phyloP scores from a whole-genome alignment of 2,888 invertebrate species.

The Schizaphis graminum region DNA sequence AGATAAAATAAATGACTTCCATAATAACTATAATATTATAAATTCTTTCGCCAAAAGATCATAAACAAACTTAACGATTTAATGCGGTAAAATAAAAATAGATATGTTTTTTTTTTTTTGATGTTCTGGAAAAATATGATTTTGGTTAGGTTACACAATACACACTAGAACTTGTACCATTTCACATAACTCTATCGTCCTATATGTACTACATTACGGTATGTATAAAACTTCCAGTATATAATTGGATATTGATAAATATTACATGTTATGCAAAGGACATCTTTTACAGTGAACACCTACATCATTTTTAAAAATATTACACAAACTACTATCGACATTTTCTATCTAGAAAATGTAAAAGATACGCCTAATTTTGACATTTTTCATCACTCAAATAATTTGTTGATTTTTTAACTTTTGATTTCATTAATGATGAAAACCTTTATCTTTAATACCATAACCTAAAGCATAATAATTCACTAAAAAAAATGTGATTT shows the following conservation, averaged over 20 bases:
- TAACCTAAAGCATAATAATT: background rate
- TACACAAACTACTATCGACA: background rate
- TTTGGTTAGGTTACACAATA: background rate
- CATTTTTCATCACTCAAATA: background rate
- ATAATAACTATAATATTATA: background rate
- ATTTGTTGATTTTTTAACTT: background rate
- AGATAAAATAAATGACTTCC: background rate
- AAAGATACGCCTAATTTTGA: background rate
- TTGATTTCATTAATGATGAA: background rate
- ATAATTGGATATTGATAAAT: background rate
- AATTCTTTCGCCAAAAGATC: background rate
- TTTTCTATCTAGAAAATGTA: background rate
- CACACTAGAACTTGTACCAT: background rate
- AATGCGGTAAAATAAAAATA: constrained; percentile 1
- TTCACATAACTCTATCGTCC: background rate
- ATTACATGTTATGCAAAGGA: background rate
- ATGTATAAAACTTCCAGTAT: background rate
- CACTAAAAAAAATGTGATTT: background rate
- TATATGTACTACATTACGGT: background rate
- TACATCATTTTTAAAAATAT: background rate
- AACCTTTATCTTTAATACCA: background rate
- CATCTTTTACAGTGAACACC: background rate
- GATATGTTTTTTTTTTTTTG: too few relatives aligned
- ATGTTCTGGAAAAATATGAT: background rate
- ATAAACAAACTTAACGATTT: background rate